Evolutionary conservation across 2,888 invertebrate species (phyloP).

Genomic region (Entomobrya multifasciata): DNA sequence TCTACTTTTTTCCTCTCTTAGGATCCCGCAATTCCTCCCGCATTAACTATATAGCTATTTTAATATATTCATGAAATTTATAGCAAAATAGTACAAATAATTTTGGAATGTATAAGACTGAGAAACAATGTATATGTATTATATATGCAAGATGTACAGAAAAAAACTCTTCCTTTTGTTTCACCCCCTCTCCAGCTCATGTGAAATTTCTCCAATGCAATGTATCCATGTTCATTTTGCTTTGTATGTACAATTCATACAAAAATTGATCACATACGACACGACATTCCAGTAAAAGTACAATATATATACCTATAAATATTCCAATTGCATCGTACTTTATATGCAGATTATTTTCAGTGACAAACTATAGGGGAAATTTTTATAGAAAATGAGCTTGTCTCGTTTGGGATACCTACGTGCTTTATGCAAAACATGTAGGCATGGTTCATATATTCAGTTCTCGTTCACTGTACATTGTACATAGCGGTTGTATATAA

Average conservation of each 20-base stretch:
- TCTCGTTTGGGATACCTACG: background rate
- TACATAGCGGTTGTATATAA: conserved; percentile 24
- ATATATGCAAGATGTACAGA: background rate
- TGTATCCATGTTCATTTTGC: too few relatives aligned
- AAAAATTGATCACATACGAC: conserved; percentile 41
- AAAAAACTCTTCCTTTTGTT: conserved; percentile 57
- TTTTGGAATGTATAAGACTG: too few relatives aligned
- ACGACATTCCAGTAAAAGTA: conserved; percentile 25
- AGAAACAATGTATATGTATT: too few relatives aligned
- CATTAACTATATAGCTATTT: background rate
- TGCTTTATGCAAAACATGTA: conserved; percentile 9
- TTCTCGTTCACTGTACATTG: background rate
- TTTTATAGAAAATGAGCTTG: background rate
- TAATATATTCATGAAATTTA: background rate
- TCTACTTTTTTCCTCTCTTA: conserved; percentile 23
- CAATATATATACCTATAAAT: too few relatives aligned
- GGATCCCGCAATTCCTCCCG: background rate
- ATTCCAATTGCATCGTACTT: conserved; percentile 37
- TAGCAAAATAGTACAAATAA: conserved; percentile 14
- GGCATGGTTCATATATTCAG: background rate
- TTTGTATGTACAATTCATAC: too few relatives aligned
- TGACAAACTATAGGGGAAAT: conserved; percentile 54
- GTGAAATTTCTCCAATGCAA: too few relatives aligned
- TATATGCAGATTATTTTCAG: conserved; percentile 68
- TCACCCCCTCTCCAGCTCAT: too few relatives aligned